Evolutionary conservation across 2,797 vertebrate species (phyloP).

Genomic region (Tokudaia muenninki): DNA sequence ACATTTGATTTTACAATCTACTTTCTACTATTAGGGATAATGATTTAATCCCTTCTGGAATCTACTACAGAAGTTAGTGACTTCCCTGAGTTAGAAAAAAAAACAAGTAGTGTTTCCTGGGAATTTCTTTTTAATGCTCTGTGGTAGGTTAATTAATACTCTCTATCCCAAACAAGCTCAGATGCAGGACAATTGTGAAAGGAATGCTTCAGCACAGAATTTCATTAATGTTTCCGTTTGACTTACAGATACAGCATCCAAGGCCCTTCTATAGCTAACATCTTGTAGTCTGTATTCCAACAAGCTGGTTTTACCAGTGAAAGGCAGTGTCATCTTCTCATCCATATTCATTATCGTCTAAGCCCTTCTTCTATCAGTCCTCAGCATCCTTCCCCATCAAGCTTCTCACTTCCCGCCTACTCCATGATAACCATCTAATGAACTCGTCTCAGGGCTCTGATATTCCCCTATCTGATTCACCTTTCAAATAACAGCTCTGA

Average conservation of each 20-base stretch:
- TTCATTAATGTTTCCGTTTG: conserved; percentile 16
- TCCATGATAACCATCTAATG: conserved; percentile 8
- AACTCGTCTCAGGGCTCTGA: conserved; percentile 2
- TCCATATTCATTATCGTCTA: not conserved
- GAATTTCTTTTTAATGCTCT: not conserved
- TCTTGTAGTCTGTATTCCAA: conserved; percentile 25
- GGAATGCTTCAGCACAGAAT: not conserved
- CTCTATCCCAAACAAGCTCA: not conserved
- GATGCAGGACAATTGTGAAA: not conserved
- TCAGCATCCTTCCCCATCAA: not conserved
- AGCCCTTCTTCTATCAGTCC: not conserved
- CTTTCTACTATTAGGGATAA: conserved; percentile 11
- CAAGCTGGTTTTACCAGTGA: not conserved
- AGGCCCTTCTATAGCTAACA: not conserved
- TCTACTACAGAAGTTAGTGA: not conserved
- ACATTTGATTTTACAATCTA: conserved; percentile 48
- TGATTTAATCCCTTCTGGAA: conserved; percentile 45
- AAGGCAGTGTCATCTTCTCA: not conserved
- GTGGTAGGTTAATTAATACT: not conserved
- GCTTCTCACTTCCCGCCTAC: not conserved
- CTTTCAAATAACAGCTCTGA: conserved; percentile 2
- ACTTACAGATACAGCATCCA: not conserved
- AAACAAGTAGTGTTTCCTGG: not conserved
- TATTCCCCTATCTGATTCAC: not conserved
- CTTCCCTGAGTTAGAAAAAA: conserved; percentile 31